These are phyloP conservation scores for Magallana ariakensis DNA, from an alignment of 1,140 invertebrate genomes.

Conservation along the genomic window DNA sequence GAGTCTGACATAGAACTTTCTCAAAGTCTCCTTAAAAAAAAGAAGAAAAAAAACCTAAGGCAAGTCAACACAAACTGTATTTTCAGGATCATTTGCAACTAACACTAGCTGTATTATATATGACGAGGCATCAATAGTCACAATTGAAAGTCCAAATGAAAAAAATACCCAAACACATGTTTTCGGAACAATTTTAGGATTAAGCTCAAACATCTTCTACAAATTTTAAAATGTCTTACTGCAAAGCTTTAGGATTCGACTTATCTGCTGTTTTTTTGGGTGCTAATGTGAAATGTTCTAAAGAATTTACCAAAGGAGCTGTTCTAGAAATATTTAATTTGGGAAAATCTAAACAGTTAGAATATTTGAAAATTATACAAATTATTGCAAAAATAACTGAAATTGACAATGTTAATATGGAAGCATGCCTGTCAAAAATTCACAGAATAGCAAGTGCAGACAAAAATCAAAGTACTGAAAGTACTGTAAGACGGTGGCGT, in stretches of 20 bases:
- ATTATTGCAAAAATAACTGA: background rate
- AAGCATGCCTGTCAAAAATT: conserved; percentile 40
- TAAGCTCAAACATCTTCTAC: background rate
- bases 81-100: too few relatives aligned
- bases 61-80: too few relatives aligned
- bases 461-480: too few relatives aligned
- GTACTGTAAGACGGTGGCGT: too few relatives aligned
- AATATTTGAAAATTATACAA: conserved; percentile 37
- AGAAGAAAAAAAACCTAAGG: too few relatives aligned
- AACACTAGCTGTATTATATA: too few relatives aligned
- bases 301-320: conserved; percentile 7
- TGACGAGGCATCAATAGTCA: too few relatives aligned
- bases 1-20: too few relatives aligned
- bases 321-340: conserved; percentile 24
- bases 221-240: conserved; percentile 36
- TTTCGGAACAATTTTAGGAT: background rate
- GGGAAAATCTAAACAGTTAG: conserved; percentile 30
- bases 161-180: too few relatives aligned
- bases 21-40: too few relatives aligned
- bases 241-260: conserved; percentile 27
- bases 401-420: conserved; percentile 8
- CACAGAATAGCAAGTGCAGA: background rate
- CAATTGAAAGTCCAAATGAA: too few relatives aligned
- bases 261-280: background rate
- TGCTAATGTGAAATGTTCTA: background rate